These are phyloP conservation scores for Odontesthes bonariensis DNA, from an alignment of 2,113 vertebrate species.

Conservation along the genomic window DNA sequence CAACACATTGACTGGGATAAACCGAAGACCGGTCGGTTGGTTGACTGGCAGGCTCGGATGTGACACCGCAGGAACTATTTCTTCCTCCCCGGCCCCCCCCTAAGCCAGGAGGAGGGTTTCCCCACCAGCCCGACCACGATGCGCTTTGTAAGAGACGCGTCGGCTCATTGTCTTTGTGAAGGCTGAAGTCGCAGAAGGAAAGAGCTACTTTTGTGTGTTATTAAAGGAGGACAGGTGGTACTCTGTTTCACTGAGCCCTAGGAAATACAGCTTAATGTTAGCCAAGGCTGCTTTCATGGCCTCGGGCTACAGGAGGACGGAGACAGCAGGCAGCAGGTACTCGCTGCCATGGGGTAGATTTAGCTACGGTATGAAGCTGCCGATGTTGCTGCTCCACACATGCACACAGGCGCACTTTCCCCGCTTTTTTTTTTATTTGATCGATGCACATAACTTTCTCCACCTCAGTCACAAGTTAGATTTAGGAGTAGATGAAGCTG, in stretches of 20 bases:
- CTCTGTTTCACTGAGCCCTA: slow-evolving; percentile 69
- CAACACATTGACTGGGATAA: slow-evolving; percentile 51
- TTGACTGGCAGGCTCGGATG: slow-evolving; percentile 48
- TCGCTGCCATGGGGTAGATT: slow-evolving; percentile 72
- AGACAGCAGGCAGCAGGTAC: slow-evolving; percentile 70
- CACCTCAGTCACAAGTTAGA: slow-evolving; percentile 34
- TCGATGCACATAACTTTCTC: slow-evolving; percentile 55
- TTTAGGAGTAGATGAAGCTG: slow-evolving; percentile 55
- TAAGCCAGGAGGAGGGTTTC: slow-evolving; percentile 54
- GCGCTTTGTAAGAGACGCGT: slow-evolving; percentile 37
- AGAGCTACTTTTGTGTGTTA: slow-evolving; percentile 65
- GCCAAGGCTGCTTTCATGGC: slow-evolving; percentile 75
- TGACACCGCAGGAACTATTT: slow-evolving; percentile 57
- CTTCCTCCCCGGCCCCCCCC: slow-evolving; percentile 8
- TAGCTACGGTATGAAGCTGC: slow-evolving; percentile 64
- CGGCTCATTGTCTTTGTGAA: slow-evolving; percentile 65
- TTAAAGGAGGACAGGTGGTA: slow-evolving; percentile 76
- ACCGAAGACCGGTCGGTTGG: slow-evolving; percentile 37
- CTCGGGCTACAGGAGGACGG: slow-evolving; percentile 70
- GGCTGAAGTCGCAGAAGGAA: slow-evolving; percentile 57
- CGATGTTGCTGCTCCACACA: slow-evolving; percentile 49
- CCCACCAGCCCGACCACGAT: slow-evolving; percentile 53
- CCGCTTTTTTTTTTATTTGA: slow-evolving; percentile 48
- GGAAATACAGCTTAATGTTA: slow-evolving; percentile 74
- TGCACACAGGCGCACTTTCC: slow-evolving; percentile 28